Percentiles rank a stretch among this genome's conserved stretches.
Conservation (phyloP, 2,888 invertebrate species). For the Andrena bucephala region DNA sequence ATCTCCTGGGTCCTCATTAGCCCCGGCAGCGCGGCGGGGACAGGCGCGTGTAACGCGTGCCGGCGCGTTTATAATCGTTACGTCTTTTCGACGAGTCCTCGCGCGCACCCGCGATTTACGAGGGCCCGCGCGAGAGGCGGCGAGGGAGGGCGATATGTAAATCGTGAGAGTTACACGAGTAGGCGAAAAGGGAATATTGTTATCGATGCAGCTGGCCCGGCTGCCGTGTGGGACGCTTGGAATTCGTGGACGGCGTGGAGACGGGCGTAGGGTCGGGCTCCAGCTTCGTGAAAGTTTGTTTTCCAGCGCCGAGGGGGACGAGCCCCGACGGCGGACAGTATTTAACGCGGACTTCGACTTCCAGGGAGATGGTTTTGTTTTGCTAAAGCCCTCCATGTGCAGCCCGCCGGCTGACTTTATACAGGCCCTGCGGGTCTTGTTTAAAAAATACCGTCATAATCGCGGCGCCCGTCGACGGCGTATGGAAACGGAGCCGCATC, state of each 20-base stretch:
- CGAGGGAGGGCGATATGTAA: slow-evolving; percentile 17
- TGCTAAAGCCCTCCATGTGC: neutral
- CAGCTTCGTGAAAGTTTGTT: slow-evolving; percentile 34
- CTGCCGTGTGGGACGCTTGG: neutral
- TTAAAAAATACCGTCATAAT: slow-evolving; percentile 24
- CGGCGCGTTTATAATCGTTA: slow-evolving; percentile 62
- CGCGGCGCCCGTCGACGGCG: neutral
- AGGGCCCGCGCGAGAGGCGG: no score
- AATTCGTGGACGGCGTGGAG: neutral
- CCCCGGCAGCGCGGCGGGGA: slow-evolving; percentile 19
- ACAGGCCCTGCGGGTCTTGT: slow-evolving; percentile 7
- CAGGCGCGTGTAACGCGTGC: slow-evolving; percentile 39
- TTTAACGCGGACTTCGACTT: slow-evolving; percentile 28
- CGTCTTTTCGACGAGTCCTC: slow-evolving; percentile 54
- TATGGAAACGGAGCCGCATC: neutral
- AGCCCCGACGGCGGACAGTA: slow-evolving; percentile 4
- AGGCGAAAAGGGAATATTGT: slow-evolving; percentile 31
- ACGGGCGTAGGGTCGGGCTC: neutral
- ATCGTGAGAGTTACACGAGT: slow-evolving; percentile 35
- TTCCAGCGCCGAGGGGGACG: neutral
- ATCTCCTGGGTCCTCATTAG: slow-evolving; percentile 69
- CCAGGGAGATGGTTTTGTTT: slow-evolving; percentile 19
- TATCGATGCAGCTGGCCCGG: slow-evolving; percentile 18
- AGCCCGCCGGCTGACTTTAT: slow-evolving; percentile 14
- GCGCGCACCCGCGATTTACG: slow-evolving; percentile 13